phyloP scores from a whole-genome alignment of 2,797 vertebrate genomes.

The Rhinoraja longicauda region DNA sequence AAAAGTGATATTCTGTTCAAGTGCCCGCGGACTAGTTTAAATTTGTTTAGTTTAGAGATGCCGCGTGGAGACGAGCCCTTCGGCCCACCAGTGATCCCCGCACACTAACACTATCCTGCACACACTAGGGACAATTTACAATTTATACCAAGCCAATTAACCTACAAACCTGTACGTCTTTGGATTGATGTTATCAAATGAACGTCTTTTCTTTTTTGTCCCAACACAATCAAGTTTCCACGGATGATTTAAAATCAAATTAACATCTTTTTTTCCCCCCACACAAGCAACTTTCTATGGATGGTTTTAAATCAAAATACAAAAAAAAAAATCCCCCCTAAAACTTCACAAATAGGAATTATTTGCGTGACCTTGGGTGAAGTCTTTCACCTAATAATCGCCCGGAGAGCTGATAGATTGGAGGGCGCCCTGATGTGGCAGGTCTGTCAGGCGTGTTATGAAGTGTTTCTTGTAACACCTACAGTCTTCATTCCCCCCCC shows the following conservation, averaged over 20 bases:
- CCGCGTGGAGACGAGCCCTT: no score
- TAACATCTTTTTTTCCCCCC: no score
- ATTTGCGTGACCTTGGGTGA: not conserved
- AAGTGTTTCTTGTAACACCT: constrained; percentile 55
- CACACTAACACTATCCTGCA: no score
- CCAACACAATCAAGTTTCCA: not conserved
- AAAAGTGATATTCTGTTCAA: not conserved
- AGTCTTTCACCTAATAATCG: constrained; percentile 18
- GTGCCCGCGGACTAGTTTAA: not conserved
- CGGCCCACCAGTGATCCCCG: no score
- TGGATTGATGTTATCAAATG: no score
- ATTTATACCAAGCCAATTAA: no score
- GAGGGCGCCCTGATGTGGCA: constrained; percentile 32
- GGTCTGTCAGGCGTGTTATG: constrained; percentile 42
- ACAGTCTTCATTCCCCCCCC: constrained; percentile 52
- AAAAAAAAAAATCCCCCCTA: no score
- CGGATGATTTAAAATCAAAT: not conserved
- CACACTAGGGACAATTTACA: no score
- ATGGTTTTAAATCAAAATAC: not conserved
- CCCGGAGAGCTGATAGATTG: constrained; percentile 43
- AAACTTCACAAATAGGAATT: not conserved
- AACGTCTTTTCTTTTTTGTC: no score
- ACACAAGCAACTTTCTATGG: not conserved
- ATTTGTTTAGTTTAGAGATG: no score
- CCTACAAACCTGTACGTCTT: no score